phyloP scores from a whole-genome alignment of 2,113 vertebrate species.

The Zosterops borbonicus region DNA sequence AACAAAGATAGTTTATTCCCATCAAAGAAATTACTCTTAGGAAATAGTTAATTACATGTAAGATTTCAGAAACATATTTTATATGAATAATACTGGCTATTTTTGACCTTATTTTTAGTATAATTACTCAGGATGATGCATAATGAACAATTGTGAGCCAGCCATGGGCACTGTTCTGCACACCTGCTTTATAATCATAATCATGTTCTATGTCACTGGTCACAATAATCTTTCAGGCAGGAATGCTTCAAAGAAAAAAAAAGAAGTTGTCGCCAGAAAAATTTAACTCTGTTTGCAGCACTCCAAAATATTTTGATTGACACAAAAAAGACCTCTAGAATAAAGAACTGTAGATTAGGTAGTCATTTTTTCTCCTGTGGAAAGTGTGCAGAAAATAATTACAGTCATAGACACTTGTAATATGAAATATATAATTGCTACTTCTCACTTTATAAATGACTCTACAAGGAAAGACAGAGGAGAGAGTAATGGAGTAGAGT shows the following conservation, averaged over 20 bases:
- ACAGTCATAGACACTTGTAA: neutral
- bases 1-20: neutral
- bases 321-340: neutral
- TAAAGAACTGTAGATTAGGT: neutral
- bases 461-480: neutral
- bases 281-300: neutral
- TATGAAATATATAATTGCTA: conserved; percentile 11
- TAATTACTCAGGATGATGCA: neutral
- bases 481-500: neutral
- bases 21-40: neutral
- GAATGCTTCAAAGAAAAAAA: conserved; percentile 7
- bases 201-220: neutral
- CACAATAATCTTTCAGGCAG: neutral
- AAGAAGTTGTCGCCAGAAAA: neutral
- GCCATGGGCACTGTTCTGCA: neutral
- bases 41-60: neutral
- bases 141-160: neutral
- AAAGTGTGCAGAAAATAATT: conserved; percentile 28
- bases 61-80: neutral
- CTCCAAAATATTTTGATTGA: neutral
- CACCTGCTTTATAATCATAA: neutral
- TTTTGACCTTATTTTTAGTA: neutral
- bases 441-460: neutral
- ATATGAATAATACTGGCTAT: neutral
- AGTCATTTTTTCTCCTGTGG: neutral